Base-by-base conservation (phyloP, 2,888 invertebrate species). In the Zaprionus bogoriensis region DNA sequence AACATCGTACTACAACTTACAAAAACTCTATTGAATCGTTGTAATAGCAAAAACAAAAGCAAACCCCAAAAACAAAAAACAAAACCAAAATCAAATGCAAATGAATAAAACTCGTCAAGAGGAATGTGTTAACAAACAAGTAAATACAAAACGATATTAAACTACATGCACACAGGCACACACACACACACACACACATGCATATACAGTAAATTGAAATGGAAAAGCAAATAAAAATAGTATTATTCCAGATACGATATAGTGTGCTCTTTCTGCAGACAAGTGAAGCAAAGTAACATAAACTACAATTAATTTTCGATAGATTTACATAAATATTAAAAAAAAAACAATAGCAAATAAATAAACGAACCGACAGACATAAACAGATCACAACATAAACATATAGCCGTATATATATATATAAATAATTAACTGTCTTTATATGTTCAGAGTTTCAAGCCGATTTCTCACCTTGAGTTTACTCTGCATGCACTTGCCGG, bases 71-170 rank as follows among this genome's bases (percentile, higher is more conserved):
- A 45, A 22, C 1, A 50, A 65, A 64, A 30, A 54, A 38, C 53
- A 64, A 66, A 50, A 48, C 25, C 64, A 60, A 68, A 72, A 67
- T 67, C 46, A 78, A 75, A 81, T 74, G 69, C 77, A 80, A 36
- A 73, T 76, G 73, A 77, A 74, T 74, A 70, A 71, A 85, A 84
- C 88, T 87, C 88, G 88, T 88, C 88, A 88, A 87, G 87, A 86
- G 87, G 77, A 87, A 87, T 87, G 88, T 87, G 88, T 88, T 88
- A 87, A 82, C 76, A 71, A 52, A 58, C 38, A 45, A 68, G 48
- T 55, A 71, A 81, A 76, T 66, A 64, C 60, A 66, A 61, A 65
- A 65, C 22, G 55, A 67, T 77, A 79, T 75, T 67, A 64, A 76
- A 69, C 44, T 61, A 61, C 64, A 74, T 62, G 62, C 41, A 68